These are phyloP conservation scores for Atethmia centrago DNA, from an alignment of 2,888 invertebrate species.

Conservation along the genomic window DNA sequence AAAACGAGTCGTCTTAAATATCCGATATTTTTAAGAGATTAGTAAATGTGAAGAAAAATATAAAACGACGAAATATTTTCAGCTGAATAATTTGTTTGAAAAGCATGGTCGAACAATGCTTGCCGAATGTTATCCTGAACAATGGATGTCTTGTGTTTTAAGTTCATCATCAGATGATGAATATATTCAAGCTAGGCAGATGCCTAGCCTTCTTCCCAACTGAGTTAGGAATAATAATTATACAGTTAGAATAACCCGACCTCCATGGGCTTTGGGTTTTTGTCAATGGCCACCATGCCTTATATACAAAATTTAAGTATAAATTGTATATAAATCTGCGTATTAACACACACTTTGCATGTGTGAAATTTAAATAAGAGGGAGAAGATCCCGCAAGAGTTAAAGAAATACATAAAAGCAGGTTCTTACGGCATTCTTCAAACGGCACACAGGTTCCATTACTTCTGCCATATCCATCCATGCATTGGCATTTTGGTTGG, in stretches of 20 bases:
- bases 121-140: too few species aligned
- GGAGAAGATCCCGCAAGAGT: not conserved
- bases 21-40: too few species aligned
- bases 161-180: not conserved
- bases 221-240: not conserved
- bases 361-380: not conserved
- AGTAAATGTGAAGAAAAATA: not conserved
- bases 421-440: conserved; percentile 69
- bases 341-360: not conserved
- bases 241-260: not conserved
- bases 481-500: conserved; percentile 73
- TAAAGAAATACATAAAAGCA: too few species aligned
- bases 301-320: not conserved
- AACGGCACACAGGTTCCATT: conserved; percentile 74
- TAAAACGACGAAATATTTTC: too few species aligned
- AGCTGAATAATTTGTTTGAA: too few species aligned
- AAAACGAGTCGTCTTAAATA: too few species aligned
- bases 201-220: not conserved
- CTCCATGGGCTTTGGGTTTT: not conserved
- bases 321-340: not conserved
- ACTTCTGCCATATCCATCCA: conserved; percentile 68
- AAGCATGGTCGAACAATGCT: too few species aligned
- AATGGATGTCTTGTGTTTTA: not conserved
- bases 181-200: too few species aligned
- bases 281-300: not conserved